phyloP scores from a whole-genome alignment of 2,888 invertebrate species.

The Cerastis rubricosa region DNA sequence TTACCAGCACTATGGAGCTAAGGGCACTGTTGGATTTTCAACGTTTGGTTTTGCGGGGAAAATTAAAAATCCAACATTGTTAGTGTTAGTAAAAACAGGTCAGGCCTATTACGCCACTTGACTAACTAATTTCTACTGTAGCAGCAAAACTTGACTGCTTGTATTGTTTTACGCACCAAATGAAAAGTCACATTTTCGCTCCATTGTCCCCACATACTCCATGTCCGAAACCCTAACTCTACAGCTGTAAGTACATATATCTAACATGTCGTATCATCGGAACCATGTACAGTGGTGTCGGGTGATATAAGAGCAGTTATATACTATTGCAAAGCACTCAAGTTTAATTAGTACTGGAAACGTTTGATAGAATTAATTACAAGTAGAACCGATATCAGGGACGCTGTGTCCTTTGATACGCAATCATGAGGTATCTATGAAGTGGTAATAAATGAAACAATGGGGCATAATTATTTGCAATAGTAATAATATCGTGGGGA shows the following conservation, averaged over 20 bases:
- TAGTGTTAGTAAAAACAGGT: neutral
- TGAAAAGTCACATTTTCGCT: neutral
- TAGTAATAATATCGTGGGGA: neutral
- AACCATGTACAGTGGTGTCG: slow-evolving; percentile 35
- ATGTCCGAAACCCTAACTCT: neutral
- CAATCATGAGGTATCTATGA: slow-evolving; percentile 32
- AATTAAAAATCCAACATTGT: neutral
- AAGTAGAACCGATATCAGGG: slow-evolving; percentile 39
- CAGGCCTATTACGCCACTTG: neutral
- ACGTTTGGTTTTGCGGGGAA: neutral
- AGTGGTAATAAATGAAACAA: slow-evolving; percentile 17
- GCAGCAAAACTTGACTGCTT: neutral
- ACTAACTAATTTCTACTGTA: neutral
- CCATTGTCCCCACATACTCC: slow-evolving; percentile 21
- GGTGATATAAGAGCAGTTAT: slow-evolving; percentile 39
- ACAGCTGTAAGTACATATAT: slow-evolving; percentile 1
- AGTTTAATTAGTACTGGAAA: slow-evolving; percentile 53
- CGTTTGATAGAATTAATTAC: slow-evolving; percentile 53
- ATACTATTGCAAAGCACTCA: slow-evolving; percentile 48
- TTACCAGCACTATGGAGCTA: neutral
- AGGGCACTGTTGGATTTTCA: neutral
- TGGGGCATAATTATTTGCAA: slow-evolving; percentile 1
- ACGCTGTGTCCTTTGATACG: slow-evolving; percentile 25
- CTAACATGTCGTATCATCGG: slow-evolving; percentile 27
- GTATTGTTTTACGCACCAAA: neutral